These are phyloP conservation scores for Conomelus anceps DNA, from an alignment of 2,888 invertebrate genomes.

Conservation along the genomic window DNA sequence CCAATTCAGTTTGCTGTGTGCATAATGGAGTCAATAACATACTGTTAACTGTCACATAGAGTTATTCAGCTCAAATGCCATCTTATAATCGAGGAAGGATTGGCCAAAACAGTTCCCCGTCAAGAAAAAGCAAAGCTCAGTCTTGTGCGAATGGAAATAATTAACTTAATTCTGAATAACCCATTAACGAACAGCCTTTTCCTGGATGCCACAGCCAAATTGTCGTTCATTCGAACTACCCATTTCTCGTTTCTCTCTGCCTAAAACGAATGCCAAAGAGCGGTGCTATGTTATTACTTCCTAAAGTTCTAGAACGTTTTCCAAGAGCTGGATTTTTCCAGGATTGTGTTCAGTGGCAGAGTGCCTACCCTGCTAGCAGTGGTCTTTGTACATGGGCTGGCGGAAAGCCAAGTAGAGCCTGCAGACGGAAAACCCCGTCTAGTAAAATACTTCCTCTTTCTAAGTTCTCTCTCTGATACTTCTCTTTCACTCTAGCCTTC, in stretches of 20 bases:
- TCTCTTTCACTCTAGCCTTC: background rate
- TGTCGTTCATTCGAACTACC: background rate
- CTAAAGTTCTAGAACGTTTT: background rate
- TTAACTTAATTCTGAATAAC: background rate
- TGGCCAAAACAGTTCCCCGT: no score
- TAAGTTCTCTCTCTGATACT: background rate
- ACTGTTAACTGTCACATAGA: no score
- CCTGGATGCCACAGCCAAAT: background rate
- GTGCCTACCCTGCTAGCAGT: background rate
- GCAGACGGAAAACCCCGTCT: background rate
- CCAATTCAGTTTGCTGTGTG: no score
- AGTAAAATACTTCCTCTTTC: background rate
- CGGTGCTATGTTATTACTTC: background rate
- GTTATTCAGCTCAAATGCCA: no score
- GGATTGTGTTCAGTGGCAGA: background rate
- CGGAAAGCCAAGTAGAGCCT: background rate
- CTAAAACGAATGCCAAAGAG: background rate
- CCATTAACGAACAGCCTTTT: background rate
- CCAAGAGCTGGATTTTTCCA: background rate
- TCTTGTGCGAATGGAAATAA: background rate
- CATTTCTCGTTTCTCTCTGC: background rate
- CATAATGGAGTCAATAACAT: no score
- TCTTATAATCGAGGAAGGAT: no score
- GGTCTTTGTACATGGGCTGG: background rate
- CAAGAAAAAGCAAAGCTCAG: background rate